Conservation (phyloP, 2,113 vertebrate species). For the Oriolus oriolus region DNA sequence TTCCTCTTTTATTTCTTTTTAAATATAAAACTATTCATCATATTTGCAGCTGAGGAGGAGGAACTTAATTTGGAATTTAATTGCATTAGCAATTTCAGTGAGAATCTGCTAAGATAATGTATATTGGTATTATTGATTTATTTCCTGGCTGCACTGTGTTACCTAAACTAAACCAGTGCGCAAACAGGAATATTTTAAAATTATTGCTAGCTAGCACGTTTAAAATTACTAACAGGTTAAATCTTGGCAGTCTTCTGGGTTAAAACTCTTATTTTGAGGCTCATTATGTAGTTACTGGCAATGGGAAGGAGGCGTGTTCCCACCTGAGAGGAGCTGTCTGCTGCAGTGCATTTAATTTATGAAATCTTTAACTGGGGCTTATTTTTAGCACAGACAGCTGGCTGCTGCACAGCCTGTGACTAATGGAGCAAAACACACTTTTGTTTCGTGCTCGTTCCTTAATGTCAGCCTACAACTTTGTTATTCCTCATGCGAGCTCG, state of each 20-base stretch:
- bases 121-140: not conserved
- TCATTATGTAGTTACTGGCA: slow-evolving; percentile 23
- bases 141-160: not conserved
- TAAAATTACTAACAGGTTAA: not conserved
- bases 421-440: slow-evolving; percentile 68
- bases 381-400: slow-evolving; percentile 75
- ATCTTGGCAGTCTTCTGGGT: not conserved
- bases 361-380: slow-evolving; percentile 42
- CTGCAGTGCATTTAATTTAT: slow-evolving; percentile 61
- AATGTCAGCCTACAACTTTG: slow-evolving; percentile 55
- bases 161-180: not conserved
- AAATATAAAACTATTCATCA: not conserved
- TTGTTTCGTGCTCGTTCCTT: slow-evolving; percentile 57
- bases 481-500: slow-evolving; percentile 40
- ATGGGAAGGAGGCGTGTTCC: slow-evolving; percentile 54
- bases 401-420: slow-evolving; percentile 67
- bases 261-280: not conserved
- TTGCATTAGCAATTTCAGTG: not conserved
- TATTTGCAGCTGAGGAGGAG: not conserved
- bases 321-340: slow-evolving; percentile 65
- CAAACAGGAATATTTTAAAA: not conserved
- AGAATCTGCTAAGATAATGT: not conserved
- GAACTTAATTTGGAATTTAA: not conserved
- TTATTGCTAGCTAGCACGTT: not conserved
- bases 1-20: not conserved